A percentile compares a stretch with the other conserved stretches of the same genome.
phyloP scores from a whole-genome alignment of 2,888 invertebrate genomes.

The Drosophila maculinotata region DNA sequence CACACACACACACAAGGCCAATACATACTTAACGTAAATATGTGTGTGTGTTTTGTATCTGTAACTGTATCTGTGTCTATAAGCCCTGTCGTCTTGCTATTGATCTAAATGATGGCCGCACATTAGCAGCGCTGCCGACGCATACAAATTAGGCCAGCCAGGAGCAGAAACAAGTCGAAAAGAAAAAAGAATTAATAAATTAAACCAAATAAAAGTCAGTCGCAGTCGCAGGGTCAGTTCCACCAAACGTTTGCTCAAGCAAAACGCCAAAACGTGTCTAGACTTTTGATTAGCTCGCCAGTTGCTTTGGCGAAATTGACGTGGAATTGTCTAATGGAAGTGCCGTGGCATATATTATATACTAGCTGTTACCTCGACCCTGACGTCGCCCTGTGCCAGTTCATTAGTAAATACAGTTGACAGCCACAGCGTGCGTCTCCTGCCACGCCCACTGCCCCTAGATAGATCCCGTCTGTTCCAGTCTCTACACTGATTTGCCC shows the following conservation, averaged over 20 bases:
- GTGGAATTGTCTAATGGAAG: constrained; percentile 37
- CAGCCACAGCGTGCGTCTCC: constrained; percentile 52
- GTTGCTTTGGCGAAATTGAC: constrained; percentile 13
- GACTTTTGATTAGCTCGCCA: constrained; percentile 6
- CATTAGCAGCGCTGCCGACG: constrained; percentile 73
- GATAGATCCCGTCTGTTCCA: constrained; percentile 2
- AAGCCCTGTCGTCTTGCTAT: constrained; percentile 54
- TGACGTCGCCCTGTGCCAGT: constrained; percentile 47
- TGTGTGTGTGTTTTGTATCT: constrained; percentile 20
- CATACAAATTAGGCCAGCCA: constrained; percentile 70
- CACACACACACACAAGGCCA: constrained; percentile 10
- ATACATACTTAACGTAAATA: constrained; percentile 2
- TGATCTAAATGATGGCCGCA: constrained; percentile 77
- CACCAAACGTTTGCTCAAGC: constrained; percentile 9
- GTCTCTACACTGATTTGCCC: constrained; percentile 65
- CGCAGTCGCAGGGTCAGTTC: constrained; percentile 34
- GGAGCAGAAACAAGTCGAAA: constrained; percentile 17
- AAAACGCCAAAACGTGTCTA: constrained; percentile 22
- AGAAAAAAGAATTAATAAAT: constrained; percentile 73
- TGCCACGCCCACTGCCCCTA: constrained; percentile 38
- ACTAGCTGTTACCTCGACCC: constrained; percentile 8
- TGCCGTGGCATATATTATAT: constrained; percentile 22
- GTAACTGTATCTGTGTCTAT: constrained; percentile 20
- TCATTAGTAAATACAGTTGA: constrained; percentile 79
- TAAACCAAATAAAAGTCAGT: constrained; percentile 64